Percentiles rank a stretch among this genome's conserved stretches.
These are phyloP conservation scores for Nycticryphes semicollaris DNA, from an alignment of 2,113 vertebrate genomes.

Conservation along the genomic window DNA sequence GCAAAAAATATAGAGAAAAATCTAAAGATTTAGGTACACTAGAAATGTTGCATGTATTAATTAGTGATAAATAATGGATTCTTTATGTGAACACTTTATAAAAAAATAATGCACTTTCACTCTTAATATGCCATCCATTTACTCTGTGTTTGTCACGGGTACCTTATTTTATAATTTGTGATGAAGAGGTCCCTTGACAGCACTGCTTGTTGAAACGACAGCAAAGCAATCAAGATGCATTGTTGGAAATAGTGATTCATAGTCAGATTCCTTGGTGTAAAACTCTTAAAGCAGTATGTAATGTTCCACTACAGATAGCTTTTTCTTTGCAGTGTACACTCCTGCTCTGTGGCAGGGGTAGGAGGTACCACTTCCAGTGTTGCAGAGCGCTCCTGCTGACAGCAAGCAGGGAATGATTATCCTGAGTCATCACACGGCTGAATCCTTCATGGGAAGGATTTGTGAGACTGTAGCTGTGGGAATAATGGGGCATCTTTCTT, in stretches of 20 bases:
- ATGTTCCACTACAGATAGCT: not conserved
- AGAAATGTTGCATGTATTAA: not conserved
- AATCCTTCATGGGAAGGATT: not conserved
- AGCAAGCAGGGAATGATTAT: not conserved
- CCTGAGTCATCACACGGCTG: not conserved
- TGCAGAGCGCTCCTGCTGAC: not conserved
- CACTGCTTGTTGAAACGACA: not conserved
- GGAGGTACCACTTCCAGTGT: not conserved
- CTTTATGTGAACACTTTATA: not conserved
- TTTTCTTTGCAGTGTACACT: not conserved
- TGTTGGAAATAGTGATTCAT: not conserved
- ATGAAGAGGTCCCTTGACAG: not conserved
- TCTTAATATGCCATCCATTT: not conserved
- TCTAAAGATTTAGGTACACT: not conserved
- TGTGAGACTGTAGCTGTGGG: not conserved
- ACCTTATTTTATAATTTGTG: not conserved
- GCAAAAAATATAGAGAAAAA: not conserved
- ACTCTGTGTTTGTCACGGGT: not conserved
- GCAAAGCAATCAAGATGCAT: not conserved
- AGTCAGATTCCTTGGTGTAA: not conserved
- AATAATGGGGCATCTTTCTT: not conserved
- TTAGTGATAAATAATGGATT: fast-evolving
- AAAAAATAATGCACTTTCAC: not conserved
- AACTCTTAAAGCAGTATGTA: not conserved
- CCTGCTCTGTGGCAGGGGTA: not conserved